A percentile compares a stretch with the other conserved stretches of the same genome.
These are phyloP conservation scores for Dynastes maya DNA, from an alignment of 2,888 invertebrate genomes.

Conservation along the genomic window DNA sequence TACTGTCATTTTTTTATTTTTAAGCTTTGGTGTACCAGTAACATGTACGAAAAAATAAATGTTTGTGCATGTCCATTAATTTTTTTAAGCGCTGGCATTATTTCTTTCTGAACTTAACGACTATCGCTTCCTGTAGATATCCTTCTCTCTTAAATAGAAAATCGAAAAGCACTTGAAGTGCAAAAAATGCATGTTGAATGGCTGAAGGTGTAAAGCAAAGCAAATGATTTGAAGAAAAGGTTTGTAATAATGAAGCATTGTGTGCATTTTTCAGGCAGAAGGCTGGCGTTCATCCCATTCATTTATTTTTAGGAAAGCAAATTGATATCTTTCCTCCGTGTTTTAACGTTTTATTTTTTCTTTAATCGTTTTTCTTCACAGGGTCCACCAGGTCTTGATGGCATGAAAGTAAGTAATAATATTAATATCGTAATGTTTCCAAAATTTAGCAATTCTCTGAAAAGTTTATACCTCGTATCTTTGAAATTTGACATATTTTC, in stretches of 20 bases:
- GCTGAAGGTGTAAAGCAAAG: constrained; percentile 8
- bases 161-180: neutral
- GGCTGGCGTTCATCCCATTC: constrained; percentile 40
- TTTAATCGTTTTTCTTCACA: constrained; percentile 75
- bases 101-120: constrained; percentile 47
- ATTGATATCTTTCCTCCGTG: constrained; percentile 41
- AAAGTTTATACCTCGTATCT: no score
- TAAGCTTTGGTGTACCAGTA: constrained; percentile 67
- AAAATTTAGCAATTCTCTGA: no score
- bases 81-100: constrained; percentile 63
- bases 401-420: constrained; percentile 89
- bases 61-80: constrained; percentile 71
- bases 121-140: constrained; percentile 4
- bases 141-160: neutral
- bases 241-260: constrained; percentile 22
- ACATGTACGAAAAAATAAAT: constrained; percentile 70
- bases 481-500: no score
- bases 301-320: constrained; percentile 43
- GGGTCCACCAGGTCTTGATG: constrained; percentile 95
- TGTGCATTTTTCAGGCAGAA: constrained; percentile 34
- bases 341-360: constrained; percentile 58
- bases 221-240: neutral
- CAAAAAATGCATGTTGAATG: constrained; percentile 31
- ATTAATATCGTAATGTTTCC: no score
- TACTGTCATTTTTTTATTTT: constrained; percentile 51